Evolutionary conservation across 1,140 invertebrate species (phyloP).

Genomic region (Homarus americanus): DNA sequence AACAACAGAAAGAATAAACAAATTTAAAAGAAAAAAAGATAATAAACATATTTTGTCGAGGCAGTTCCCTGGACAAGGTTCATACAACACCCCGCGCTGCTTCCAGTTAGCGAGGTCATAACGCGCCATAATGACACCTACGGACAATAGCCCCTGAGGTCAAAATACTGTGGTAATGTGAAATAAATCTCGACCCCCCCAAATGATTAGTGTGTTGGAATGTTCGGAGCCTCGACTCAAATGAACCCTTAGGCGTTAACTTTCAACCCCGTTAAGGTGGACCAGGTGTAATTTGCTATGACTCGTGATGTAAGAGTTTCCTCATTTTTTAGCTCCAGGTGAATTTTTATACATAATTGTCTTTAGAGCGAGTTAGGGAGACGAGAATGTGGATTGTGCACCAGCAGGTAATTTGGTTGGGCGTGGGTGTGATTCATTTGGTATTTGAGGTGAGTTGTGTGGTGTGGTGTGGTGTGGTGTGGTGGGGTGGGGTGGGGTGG

Average conservation of each 20-base stretch:
- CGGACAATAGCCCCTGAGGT: background rate
- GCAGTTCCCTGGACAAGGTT: no score
- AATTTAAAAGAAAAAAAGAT: background rate
- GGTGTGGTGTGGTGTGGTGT: background rate
- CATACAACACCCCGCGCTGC: background rate
- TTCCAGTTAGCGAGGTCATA: background rate
- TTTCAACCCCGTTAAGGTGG: constrained; percentile 17
- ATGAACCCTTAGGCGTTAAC: constrained; percentile 42
- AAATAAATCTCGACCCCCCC: constrained; percentile 52
- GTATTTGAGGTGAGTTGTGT: background rate
- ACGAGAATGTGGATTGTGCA: background rate
- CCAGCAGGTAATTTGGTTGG: background rate
- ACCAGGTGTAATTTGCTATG: background rate
- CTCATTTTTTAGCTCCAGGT: background rate
- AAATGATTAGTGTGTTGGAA: constrained; percentile 57
- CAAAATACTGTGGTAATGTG: constrained; percentile 21
- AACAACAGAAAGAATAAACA: no score
- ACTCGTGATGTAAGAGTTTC: background rate
- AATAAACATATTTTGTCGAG: no score
- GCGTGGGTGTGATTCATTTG: background rate
- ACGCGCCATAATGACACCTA: constrained; percentile 8
- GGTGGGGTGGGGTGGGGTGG: no score
- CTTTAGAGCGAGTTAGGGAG: background rate
- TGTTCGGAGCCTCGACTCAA: constrained; percentile 27
- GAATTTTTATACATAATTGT: background rate